Conservation (phyloP, 2,888 invertebrate genomes). For the Dynastes maya region DNA sequence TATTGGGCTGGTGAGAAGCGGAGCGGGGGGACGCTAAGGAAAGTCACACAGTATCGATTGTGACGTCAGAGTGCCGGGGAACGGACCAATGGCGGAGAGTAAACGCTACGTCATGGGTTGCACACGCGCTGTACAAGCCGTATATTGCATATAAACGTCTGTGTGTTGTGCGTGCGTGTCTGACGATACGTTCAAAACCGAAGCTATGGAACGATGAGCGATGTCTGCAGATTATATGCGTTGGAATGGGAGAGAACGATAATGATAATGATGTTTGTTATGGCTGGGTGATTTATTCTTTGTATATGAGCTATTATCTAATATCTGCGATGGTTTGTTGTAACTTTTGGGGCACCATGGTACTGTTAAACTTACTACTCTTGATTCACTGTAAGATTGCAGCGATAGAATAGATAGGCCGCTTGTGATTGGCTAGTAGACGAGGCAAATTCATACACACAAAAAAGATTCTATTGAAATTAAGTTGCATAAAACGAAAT, state of each 20-base stretch:
- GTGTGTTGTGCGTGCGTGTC: not conserved
- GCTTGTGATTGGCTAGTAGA: no score
- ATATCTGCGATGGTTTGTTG: not conserved
- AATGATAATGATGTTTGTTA: not conserved
- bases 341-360: not conserved
- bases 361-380: no score
- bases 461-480: no score
- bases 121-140: conserved; percentile 61
- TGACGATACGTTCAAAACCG: not conserved
- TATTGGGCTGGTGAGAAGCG: conserved; percentile 20
- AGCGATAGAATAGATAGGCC: no score
- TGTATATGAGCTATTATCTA: not conserved
- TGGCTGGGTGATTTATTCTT: conserved; percentile 3
- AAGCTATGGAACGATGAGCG: not conserved
- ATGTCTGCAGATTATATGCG: not conserved
- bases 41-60: conserved; percentile 65
- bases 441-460: no score
- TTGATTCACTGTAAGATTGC: no score
- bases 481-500: no score
- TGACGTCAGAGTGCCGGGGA: conserved; percentile 67
- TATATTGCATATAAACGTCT: conserved; percentile 22
- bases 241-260: no score
- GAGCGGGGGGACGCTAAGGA: conserved; percentile 68
- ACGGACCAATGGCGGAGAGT: conserved; percentile 66
- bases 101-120: conserved; percentile 68